Conservation (phyloP, 2,113 vertebrate genomes). For the Oceanites oceanicus region DNA sequence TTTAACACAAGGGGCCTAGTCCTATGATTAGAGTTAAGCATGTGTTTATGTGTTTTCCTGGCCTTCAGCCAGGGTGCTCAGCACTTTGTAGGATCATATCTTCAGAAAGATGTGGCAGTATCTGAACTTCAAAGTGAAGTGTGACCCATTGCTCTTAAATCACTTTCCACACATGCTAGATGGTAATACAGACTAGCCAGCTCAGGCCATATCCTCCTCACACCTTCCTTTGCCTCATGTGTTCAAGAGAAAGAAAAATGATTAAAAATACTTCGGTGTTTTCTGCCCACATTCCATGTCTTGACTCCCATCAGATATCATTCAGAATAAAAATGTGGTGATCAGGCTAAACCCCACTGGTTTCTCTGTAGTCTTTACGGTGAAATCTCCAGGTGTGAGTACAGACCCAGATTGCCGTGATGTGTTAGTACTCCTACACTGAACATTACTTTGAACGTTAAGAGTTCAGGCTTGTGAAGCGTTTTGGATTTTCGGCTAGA, state of each 20-base stretch:
- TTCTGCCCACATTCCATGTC: neutral
- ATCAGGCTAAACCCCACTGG: neutral
- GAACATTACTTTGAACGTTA: conserved; percentile 34
- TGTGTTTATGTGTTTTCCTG: conserved; percentile 55
- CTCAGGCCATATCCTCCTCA: neutral
- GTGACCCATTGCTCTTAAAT: conserved; percentile 42
- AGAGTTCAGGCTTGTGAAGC: neutral
- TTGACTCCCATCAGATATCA: neutral
- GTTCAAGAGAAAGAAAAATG: conserved; percentile 1
- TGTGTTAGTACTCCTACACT: neutral
- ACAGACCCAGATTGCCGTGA: neutral
- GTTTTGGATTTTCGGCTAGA: conserved; percentile 4
- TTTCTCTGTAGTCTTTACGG: neutral
- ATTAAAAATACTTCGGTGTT: neutral
- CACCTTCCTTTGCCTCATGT: neutral
- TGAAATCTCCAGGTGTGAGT: neutral
- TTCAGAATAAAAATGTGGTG: neutral
- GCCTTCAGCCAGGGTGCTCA: conserved; percentile 31
- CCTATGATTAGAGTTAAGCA: conserved; percentile 54
- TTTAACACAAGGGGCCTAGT: conserved; percentile 38
- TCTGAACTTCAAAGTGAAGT: conserved; percentile 50
- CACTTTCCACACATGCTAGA: conserved; percentile 24
- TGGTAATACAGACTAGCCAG: neutral
- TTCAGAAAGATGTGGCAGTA: conserved; percentile 3
- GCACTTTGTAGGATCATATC: neutral